Percentiles rank a stretch among this genome's conserved stretches.
Conservation (phyloP, 2,888 invertebrate species). For the Apodemia hepburni region DNA sequence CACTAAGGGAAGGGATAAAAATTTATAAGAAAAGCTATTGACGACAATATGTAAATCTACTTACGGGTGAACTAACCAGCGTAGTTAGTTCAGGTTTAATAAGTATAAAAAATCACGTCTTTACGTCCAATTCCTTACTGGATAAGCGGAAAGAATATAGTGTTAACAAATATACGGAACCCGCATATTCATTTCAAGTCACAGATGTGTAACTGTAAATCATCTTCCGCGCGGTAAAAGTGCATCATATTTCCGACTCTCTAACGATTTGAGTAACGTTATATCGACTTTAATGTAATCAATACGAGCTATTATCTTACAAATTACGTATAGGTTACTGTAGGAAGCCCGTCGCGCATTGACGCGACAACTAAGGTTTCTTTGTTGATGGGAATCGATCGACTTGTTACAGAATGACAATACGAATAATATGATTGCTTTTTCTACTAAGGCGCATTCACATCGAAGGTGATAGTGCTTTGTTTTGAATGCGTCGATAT, state of each 20-base stretch:
- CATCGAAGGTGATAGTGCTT: too few relatives aligned
- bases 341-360: background rate
- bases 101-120: too few relatives aligned
- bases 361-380: constrained; percentile 6
- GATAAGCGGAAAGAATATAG: too few relatives aligned
- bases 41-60: too few relatives aligned
- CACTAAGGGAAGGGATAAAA: too few relatives aligned
- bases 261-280: constrained; percentile 2
- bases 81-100: too few relatives aligned
- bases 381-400: constrained; percentile 3
- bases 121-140: too few relatives aligned
- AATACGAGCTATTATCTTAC: constrained; percentile 1
- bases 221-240: constrained; percentile 2
- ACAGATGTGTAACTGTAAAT: background rate
- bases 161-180: too few relatives aligned
- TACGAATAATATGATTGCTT: background rate
- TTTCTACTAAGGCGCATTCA: background rate
- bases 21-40: too few relatives aligned
- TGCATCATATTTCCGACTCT: constrained; percentile 2
- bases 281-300: constrained; percentile 3
- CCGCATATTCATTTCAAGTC: too few relatives aligned
- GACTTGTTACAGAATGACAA: background rate
- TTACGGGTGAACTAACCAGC: too few relatives aligned
- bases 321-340: background rate
- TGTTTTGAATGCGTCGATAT: too few relatives aligned